Evolutionary conservation across 2,888 invertebrate genomes (phyloP), one percentile per base, ranked within the genome.

Genomic region (Coelinius sp.): DNA sequence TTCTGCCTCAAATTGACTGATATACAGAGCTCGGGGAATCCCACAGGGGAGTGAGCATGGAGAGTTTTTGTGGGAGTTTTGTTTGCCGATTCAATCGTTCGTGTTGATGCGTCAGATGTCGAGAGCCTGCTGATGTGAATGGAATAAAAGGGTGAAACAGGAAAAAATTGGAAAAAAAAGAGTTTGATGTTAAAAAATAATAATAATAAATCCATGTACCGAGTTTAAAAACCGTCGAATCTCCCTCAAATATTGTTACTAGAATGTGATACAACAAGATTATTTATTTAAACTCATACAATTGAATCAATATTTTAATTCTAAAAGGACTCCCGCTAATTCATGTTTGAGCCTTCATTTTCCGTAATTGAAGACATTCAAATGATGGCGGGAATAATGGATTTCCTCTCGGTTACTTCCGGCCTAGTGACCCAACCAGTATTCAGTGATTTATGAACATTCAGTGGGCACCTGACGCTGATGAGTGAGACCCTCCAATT

Each of bases 401-500:
- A 49, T 49, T 49, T 49, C 17, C 20, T 17, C 25, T 17, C n/a
- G 31, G 35, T 31, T 59, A 17, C 59, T 59, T 59, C 20, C 10
- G 31, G 27, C 25, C 17, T 25, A 12, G 27, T 56, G 25, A 31
- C 17, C 20, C n/a, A 24, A 59, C 53, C 10, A 53, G 25, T 25
- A n/a, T n/a, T n/a, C 24, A 53, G 27, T 59, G 59, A 59, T 59
- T 59, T 59, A 59, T 59, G 59, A 59, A 59, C 6, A n/a, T n/a
- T 20, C 8, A 25, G 31, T 35, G 35, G 35, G 17, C 59, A 59
- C 59, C 59, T 59, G 59, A 59, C 59, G 12, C 59, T 59, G 59
- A 59, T 35, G 59, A 59, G 59, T 53, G 24, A 59, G 8, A 10
- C 20, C 31, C 69, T 75, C 75, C 77, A 80, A 80, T 80, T 79